Percentiles rank a stretch among this genome's conserved stretches.
These are phyloP conservation scores for Melipona beecheii DNA, from an alignment of 2,888 invertebrate genomes.

Conservation along the genomic window DNA sequence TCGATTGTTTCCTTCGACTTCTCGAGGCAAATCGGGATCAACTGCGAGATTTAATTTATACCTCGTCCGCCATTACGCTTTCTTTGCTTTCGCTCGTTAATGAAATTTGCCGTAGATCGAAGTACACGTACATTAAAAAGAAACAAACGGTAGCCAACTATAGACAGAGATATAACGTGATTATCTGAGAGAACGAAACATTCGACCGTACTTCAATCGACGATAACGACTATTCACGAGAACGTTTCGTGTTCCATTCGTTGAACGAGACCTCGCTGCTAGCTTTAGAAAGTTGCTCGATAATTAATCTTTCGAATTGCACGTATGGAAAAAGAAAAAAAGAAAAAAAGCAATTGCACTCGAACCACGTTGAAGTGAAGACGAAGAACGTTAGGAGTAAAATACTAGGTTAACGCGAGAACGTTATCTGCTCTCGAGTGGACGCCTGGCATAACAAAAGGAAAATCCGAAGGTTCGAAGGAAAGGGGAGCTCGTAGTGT, in stretches of 20 bases:
- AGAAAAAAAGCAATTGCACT: too few species aligned
- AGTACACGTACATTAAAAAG: not conserved
- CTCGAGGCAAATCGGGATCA: not conserved
- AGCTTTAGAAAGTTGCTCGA: not conserved
- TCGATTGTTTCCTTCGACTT: slow-evolving; percentile 12
- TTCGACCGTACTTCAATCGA: slow-evolving; percentile 18
- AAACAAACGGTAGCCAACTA: slow-evolving; percentile 23
- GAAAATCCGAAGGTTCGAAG: slow-evolving; percentile 44
- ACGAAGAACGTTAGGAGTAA: not conserved
- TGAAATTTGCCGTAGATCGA: not conserved
- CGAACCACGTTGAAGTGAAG: not conserved
- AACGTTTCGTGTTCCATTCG: not conserved
- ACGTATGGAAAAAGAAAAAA: not conserved
- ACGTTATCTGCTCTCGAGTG: slow-evolving; percentile 45
- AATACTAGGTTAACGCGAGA: slow-evolving; percentile 46
- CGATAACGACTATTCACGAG: slow-evolving; percentile 18
- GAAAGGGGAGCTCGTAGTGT: slow-evolving; percentile 69
- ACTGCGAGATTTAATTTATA: slow-evolving; percentile 18
- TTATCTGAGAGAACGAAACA: slow-evolving; percentile 33
- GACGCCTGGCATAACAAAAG: slow-evolving; percentile 30
- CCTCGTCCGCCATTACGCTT: not conserved
- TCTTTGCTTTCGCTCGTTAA: not conserved
- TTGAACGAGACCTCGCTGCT: not conserved
- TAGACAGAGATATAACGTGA: slow-evolving; percentile 41
- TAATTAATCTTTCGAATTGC: not conserved